Percentiles rank a stretch among this genome's conserved stretches.
These are phyloP conservation scores for Myrmecophaga tridactyla DNA, from an alignment of 2,113 vertebrate genomes.

Conservation along the genomic window DNA sequence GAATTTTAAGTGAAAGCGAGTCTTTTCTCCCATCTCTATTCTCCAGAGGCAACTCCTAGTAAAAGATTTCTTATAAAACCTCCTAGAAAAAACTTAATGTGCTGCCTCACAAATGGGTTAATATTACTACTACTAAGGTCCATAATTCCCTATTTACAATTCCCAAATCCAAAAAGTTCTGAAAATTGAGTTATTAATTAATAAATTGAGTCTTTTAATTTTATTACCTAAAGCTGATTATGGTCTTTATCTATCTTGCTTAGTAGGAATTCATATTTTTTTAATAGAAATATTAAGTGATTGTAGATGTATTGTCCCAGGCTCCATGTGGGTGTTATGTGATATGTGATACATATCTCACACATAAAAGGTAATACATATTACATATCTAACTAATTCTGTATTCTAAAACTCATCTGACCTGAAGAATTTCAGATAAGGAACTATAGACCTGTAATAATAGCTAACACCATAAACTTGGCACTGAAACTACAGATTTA, in stretches of 20 bases:
- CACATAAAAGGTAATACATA: too few species aligned
- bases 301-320: neutral
- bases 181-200: constrained; percentile 34
- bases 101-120: constrained; percentile 1
- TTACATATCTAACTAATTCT: constrained; percentile 21
- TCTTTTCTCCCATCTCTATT: neutral
- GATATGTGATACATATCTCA: neutral
- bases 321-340: neutral
- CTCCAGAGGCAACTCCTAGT: neutral
- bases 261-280: neutral
- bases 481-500: neutral
- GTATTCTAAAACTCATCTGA: constrained; percentile 31
- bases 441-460: neutral
- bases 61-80: neutral
- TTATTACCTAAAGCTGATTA: constrained; percentile 2
- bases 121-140: neutral
- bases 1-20: neutral
- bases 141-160: neutral
- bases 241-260: neutral
- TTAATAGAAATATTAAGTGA: neutral
- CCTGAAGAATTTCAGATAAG: neutral
- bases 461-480: neutral
- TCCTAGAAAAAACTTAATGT: neutral
- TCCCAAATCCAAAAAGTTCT: constrained; percentile 23
- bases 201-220: too few species aligned